A percentile compares a stretch with the other conserved stretches of the same genome.
These are phyloP conservation scores for Sussaba pulchella DNA, from an alignment of 2,888 invertebrate genomes.

Conservation along the genomic window DNA sequence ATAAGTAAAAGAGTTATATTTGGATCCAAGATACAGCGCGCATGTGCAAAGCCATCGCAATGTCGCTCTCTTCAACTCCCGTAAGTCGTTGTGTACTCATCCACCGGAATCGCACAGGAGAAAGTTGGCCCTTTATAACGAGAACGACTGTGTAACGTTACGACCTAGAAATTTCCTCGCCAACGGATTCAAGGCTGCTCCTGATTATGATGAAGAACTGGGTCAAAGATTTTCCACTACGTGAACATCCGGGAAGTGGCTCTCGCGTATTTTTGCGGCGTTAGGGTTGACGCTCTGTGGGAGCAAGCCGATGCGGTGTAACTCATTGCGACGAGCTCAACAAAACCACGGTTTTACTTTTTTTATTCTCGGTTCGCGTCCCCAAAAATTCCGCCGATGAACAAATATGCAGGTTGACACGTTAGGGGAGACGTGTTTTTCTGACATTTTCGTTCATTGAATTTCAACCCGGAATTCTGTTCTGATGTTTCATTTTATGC, in stretches of 20 bases:
- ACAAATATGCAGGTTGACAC: not conserved
- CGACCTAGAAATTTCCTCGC: slow-evolving; percentile 64
- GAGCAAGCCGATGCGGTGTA: slow-evolving; percentile 15
- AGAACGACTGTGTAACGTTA: slow-evolving; percentile 46
- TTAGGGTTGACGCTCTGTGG: slow-evolving; percentile 21
- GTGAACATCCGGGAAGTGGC: slow-evolving; percentile 64
- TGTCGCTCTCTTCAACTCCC: slow-evolving; percentile 1
- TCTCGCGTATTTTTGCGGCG: slow-evolving; percentile 18
- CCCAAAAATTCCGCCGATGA: not conserved
- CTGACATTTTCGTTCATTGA: not conserved
- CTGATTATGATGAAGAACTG: slow-evolving; percentile 52
- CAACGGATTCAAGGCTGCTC: slow-evolving; percentile 52
- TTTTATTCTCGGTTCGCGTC: not conserved
- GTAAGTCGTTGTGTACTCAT: slow-evolving; percentile 9
- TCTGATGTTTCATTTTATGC: too few relatives aligned
- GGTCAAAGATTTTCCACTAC: slow-evolving; percentile 66
- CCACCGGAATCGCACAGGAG: slow-evolving; percentile 18
- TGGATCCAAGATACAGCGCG: not conserved
- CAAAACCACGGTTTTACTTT: slow-evolving; percentile 5
- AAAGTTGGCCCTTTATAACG: slow-evolving; percentile 27
- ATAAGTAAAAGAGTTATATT: not conserved
- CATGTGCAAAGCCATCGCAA: not conserved
- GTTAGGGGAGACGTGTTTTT: not conserved
- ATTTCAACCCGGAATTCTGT: too few relatives aligned
- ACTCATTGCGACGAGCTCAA: slow-evolving; percentile 5